Conservation (phyloP, 2,797 vertebrate genomes). For the Tragopan temminckii region DNA sequence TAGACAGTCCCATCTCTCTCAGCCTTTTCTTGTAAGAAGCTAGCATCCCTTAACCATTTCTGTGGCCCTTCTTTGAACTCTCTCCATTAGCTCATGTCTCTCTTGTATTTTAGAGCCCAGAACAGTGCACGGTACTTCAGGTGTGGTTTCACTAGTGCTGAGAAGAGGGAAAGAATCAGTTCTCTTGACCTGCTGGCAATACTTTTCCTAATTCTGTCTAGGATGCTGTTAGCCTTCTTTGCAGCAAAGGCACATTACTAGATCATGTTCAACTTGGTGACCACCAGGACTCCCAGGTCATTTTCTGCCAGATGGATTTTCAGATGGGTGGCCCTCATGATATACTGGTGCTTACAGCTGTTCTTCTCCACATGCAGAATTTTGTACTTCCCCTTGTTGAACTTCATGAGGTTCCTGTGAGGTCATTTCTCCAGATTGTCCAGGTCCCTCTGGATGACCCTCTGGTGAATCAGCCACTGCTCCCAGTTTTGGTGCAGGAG, state of each 20-base stretch:
- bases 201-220: not conserved
- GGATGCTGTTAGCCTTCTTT: not conserved
- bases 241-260: not conserved
- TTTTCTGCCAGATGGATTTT: too few species aligned
- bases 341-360: not conserved
- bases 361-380: not conserved
- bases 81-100: not conserved
- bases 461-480: too few species aligned
- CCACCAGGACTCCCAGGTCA: too few species aligned
- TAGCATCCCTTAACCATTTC: not conserved
- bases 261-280: not conserved
- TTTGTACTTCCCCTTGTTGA: too few species aligned
- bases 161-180: not conserved
- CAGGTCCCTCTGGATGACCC: too few species aligned
- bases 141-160: not conserved
- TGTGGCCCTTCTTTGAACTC: not conserved
- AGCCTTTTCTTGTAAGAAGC: not conserved
- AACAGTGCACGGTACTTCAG: not conserved
- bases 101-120: not conserved
- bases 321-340: not conserved
- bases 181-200: not conserved
- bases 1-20: not conserved
- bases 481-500: not conserved
- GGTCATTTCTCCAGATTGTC: too few species aligned
- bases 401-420: too few species aligned